These are phyloP conservation scores for Enteromius trimaculatus DNA, from an alignment of 2,797 vertebrate genomes.

Conservation along the genomic window DNA sequence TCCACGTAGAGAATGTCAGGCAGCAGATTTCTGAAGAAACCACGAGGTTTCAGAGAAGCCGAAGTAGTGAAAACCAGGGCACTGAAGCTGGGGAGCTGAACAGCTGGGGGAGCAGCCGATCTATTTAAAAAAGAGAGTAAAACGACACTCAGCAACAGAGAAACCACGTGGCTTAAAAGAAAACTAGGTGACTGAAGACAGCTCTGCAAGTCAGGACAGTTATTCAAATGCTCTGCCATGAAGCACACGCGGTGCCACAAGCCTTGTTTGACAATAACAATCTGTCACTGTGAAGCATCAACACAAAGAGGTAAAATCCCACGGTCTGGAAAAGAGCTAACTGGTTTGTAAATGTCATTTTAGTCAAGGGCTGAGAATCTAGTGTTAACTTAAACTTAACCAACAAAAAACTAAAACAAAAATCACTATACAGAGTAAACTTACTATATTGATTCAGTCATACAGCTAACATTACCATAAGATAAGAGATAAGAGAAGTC, in stretches of 20 bases:
- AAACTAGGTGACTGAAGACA: not conserved
- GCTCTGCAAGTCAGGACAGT: not conserved
- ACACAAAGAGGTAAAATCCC: not conserved
- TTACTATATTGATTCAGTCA: not conserved
- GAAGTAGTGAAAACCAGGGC: not conserved
- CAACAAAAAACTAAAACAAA: not conserved
- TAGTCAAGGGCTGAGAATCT: not conserved
- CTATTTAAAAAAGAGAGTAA: not conserved
- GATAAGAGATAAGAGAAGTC: too few relatives aligned
- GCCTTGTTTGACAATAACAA: not conserved
- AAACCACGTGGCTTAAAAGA: not conserved
- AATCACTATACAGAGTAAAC: not conserved
- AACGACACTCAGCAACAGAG: not conserved
- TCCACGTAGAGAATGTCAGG: not conserved
- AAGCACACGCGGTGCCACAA: not conserved
- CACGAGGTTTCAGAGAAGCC: not conserved
- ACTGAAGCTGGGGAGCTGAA: too few relatives aligned
- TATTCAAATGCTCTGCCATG: not conserved
- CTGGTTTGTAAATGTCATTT: not conserved
- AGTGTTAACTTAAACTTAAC: too few relatives aligned
- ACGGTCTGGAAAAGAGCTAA: not conserved
- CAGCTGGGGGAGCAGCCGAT: not conserved
- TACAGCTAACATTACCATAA: too few relatives aligned
- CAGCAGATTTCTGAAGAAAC: not conserved
- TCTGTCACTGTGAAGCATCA: not conserved